Percentiles rank a stretch among this genome's conserved stretches.
Conservation (phyloP, 2,797 vertebrate genomes). For the Clamator glandarius region DNA sequence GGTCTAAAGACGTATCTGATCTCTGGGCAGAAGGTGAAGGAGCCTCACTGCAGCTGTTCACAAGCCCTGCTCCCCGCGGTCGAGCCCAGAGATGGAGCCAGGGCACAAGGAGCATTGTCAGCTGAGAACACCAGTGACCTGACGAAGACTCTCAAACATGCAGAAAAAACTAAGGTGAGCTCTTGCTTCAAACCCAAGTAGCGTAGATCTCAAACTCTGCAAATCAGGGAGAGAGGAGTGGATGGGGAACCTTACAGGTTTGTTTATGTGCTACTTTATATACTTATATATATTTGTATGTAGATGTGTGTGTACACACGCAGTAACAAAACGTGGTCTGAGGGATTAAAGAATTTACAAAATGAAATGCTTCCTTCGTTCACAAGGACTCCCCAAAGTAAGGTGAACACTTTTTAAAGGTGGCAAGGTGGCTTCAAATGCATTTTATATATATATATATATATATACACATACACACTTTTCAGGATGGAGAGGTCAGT, state of each 20-base stretch:
- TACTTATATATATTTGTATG: neutral
- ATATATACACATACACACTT: neutral
- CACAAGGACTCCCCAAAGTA: neutral
- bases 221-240: neutral
- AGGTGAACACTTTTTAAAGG: neutral
- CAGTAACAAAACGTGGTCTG: neutral
- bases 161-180: conserved; percentile 83
- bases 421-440: neutral
- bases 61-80: conserved; percentile 77
- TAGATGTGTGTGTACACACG: accelerated
- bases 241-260: neutral
- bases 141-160: conserved; percentile 66
- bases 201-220: neutral
- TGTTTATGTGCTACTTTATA: neutral
- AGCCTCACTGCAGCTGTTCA: conserved; percentile 85
- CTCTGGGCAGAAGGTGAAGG: conserved; percentile 87
- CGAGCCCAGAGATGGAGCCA: conserved; percentile 77
- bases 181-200: neutral
- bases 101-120: conserved; percentile 70
- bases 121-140: conserved; percentile 67
- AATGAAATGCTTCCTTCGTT: neutral
- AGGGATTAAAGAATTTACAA: neutral
- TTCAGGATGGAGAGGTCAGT: neutral
- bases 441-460: neutral
- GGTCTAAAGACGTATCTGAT: conserved; percentile 94